phyloP scores from a whole-genome alignment of 2,113 vertebrate species.

The Halcyon malimbica region DNA sequence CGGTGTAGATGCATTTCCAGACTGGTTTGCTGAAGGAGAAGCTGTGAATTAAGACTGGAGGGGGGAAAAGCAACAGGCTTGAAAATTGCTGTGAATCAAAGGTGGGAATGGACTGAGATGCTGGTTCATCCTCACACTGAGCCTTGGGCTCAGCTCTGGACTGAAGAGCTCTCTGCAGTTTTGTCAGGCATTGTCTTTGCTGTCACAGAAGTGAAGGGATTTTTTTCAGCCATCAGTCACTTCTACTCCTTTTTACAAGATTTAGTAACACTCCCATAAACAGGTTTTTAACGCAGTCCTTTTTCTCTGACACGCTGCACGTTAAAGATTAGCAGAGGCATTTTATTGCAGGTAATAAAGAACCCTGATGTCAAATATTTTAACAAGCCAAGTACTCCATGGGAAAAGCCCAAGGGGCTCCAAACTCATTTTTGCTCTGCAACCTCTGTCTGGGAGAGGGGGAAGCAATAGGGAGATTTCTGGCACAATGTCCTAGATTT shows the following conservation, averaged over 20 bases:
- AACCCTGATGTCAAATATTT: conserved; percentile 47
- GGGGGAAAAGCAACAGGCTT: neutral
- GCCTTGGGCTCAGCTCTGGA: neutral
- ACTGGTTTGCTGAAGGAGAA: neutral
- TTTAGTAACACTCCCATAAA: conserved; percentile 37
- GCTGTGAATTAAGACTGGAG: neutral
- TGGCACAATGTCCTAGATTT: conserved; percentile 19
- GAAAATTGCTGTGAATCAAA: neutral
- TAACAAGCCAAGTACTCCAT: conserved; percentile 19
- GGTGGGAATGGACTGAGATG: neutral
- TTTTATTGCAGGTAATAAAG: conserved; percentile 66
- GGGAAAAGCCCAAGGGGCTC: conserved; percentile 32
- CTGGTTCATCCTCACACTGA: neutral
- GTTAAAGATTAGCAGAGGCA: conserved; percentile 62
- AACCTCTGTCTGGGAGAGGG: neutral
- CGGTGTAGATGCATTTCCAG: accelerated
- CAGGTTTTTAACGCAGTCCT: conserved; percentile 46
- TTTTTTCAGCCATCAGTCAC: conserved; percentile 1
- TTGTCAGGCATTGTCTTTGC: neutral
- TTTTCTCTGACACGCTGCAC: conserved; percentile 22
- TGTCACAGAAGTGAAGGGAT: neutral
- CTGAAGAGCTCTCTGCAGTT: neutral
- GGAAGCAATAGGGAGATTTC: neutral
- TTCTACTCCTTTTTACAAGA: conserved; percentile 36
- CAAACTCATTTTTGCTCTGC: neutral